Percentiles rank a stretch among this genome's conserved stretches.
Conservation (phyloP, 2,113 vertebrate species). For the Seriola rivoliana region DNA sequence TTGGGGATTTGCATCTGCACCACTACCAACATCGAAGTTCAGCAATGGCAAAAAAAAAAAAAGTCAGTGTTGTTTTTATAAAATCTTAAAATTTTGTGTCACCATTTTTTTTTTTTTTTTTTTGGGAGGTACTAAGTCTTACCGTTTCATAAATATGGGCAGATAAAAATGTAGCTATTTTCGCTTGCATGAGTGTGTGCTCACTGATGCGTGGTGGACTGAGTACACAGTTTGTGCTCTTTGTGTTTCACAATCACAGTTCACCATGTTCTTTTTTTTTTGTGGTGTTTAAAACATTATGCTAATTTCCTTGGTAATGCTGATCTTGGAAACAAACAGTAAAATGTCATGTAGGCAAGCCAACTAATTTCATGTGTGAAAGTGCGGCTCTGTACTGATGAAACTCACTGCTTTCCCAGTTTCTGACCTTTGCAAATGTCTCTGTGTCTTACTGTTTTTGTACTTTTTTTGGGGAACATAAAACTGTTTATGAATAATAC, state of each 20-base stretch:
- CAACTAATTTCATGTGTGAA: constrained; percentile 4
- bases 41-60: neutral
- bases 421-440: constrained; percentile 40
- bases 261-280: neutral
- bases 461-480: neutral
- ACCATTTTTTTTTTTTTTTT: neutral
- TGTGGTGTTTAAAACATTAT: neutral
- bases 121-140: neutral
- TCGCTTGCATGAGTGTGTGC: neutral
- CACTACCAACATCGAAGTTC: neutral
- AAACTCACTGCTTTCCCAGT: constrained; percentile 9
- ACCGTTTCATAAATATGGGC: neutral
- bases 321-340: constrained; percentile 7
- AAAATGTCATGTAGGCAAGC: neutral
- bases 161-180: neutral
- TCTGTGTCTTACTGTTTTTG: neutral
- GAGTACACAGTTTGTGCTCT: neutral
- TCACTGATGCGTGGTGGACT: neutral
- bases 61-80: neutral
- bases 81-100: neutral
- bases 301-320: neutral
- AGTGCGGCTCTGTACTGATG: constrained; percentile 1
- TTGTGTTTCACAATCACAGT: neutral
- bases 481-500: neutral
- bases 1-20: neutral